Evolutionary conservation across 2,888 invertebrate genomes (phyloP).

Genomic region (Drosophila meridionalis): DNA sequence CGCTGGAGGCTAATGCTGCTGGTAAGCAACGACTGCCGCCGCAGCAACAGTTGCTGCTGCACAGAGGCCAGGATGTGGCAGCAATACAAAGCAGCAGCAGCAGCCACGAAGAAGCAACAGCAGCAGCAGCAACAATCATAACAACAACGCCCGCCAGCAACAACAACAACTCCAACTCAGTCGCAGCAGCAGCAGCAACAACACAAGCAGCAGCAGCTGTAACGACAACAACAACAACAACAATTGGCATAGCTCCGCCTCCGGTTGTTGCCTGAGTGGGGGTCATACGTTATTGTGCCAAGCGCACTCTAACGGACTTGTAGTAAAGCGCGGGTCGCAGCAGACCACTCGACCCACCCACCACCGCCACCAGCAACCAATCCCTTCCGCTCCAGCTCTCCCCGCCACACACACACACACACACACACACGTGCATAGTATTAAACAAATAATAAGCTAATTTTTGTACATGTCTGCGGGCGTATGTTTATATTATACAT

Average conservation of each 20-base stretch:
- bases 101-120: constrained; percentile 16
- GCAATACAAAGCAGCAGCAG: constrained; percentile 52
- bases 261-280: constrained; percentile 84
- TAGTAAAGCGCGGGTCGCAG: constrained; percentile 69
- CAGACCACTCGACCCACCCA: constrained; percentile 11
- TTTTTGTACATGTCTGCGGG: constrained; percentile 48
- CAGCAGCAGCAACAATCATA: constrained; percentile 12
- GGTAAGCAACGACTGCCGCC: constrained; percentile 6
- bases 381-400: neutral
- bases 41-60: constrained; percentile 11
- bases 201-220: neutral
- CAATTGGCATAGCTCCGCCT: constrained; percentile 73
- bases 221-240: constrained; percentile 28
- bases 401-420: constrained; percentile 7
- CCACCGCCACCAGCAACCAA: neutral
- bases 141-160: constrained; percentile 15
- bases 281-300: constrained; percentile 83
- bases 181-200: neutral
- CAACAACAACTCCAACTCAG: constrained; percentile 7
- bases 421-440: constrained; percentile 53
- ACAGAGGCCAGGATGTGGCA: constrained; percentile 42
- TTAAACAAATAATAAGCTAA: constrained; percentile 41
- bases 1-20: constrained; percentile 5
- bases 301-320: constrained; percentile 81
- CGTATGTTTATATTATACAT: constrained; percentile 41